Conservation (phyloP, 92 coral and sea anemone species). For the Actinernus sp. region DNA sequence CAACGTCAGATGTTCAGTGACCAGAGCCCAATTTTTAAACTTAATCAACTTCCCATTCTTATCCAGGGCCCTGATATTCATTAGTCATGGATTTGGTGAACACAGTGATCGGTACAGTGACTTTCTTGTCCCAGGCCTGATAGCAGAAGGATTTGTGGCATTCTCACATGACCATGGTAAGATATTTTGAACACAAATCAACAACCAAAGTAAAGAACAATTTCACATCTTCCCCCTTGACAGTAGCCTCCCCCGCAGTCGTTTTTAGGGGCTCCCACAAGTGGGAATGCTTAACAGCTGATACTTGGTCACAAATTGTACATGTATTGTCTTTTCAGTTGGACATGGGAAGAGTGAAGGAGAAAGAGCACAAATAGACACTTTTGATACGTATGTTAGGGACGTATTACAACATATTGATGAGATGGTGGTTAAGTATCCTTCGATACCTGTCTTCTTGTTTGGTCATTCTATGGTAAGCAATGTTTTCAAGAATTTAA, state of each 20-base stretch:
- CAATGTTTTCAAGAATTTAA: too few species aligned
- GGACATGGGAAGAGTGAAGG: slow-evolving; percentile 97
- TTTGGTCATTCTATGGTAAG: slow-evolving; percentile 98
- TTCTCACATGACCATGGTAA: slow-evolving; percentile 94
- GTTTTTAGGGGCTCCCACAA: not conserved
- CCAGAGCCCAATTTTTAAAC: too few species aligned
- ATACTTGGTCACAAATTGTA: not conserved
- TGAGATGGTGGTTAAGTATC: slow-evolving; percentile 52
- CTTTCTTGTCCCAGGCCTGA: slow-evolving; percentile 68
- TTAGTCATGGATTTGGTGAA: slow-evolving; percentile 91
- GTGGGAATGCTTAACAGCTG: not conserved
- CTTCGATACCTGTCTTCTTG: slow-evolving; percentile 76
- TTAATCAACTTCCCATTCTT: too few species aligned
- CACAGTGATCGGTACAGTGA: slow-evolving; percentile 81
- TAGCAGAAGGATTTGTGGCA: slow-evolving; percentile 76
- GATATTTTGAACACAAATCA: slow-evolving; percentile 7
- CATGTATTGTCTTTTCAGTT: slow-evolving; percentile 44
- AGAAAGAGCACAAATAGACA: slow-evolving; percentile 76
- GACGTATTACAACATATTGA: slow-evolving; percentile 90
- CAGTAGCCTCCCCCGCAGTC: not conserved
- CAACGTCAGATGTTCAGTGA: too few species aligned
- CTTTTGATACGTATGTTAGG: slow-evolving; percentile 62
- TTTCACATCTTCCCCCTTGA: not conserved
- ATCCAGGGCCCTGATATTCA: slow-evolving; percentile 80
- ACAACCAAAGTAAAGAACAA: not conserved